A percentile compares a stretch with the other conserved stretches of the same genome.
phyloP scores from a whole-genome alignment of 2,888 invertebrate genomes.

The Limenitis camilla region DNA sequence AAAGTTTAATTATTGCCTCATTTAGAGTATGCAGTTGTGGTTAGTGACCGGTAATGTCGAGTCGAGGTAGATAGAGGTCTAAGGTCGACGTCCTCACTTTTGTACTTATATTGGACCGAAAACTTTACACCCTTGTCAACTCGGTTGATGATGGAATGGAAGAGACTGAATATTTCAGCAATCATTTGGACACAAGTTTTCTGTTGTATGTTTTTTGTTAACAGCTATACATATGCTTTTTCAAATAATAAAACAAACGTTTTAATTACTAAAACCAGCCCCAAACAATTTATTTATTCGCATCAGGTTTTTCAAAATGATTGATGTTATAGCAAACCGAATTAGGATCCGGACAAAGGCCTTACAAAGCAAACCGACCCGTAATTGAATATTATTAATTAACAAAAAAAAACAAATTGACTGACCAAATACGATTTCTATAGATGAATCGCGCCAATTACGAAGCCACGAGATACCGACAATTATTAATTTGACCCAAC shows the following conservation, averaged over 20 bases:
- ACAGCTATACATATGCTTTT: background rate
- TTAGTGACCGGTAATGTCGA: constrained; percentile 3
- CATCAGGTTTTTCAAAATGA: background rate
- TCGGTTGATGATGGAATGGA: constrained; percentile 7
- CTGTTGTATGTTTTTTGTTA: background rate
- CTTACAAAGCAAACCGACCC: constrained; percentile 1
- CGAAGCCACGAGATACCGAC: constrained; percentile 11
- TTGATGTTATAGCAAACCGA: background rate
- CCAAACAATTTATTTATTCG: too few species aligned
- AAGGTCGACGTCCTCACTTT: background rate
- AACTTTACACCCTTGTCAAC: constrained; percentile 11
- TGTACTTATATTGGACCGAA: background rate
- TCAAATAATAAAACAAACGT: too few species aligned
- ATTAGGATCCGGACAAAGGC: constrained; percentile 6
- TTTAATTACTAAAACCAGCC: too few species aligned
- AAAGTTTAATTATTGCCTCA: constrained; percentile 15
- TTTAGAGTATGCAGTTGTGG: constrained; percentile 14
- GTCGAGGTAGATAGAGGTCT: constrained; percentile 3
- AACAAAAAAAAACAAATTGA: constrained; percentile 6
- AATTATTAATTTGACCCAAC: background rate
- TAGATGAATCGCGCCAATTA: constrained; percentile 12
- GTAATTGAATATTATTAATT: constrained; percentile 11
- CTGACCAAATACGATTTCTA: constrained; percentile 2
- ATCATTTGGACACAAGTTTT: background rate
- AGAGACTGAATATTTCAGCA: constrained; percentile 5